phyloP scores from a whole-genome alignment of 2,113 vertebrate genomes.

The Alligator sinensis region DNA sequence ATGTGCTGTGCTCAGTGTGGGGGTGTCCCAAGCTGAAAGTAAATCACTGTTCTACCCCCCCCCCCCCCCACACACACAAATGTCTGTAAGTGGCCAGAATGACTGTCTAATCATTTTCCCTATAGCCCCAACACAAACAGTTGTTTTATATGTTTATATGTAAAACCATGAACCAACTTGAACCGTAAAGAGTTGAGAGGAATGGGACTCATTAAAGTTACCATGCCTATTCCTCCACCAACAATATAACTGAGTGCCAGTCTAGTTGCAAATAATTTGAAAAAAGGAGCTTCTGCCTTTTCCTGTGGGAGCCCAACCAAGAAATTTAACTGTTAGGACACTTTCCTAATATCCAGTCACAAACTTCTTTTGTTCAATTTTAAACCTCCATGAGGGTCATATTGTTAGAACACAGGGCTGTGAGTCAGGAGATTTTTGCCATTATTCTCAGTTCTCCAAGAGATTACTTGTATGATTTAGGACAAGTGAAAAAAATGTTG shows the following conservation, averaged over 20 bases:
- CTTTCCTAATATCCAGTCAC: slow-evolving; percentile 29
- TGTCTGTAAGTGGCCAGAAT: not conserved
- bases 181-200: slow-evolving; percentile 6
- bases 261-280: slow-evolving; percentile 68
- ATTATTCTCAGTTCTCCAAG: not conserved
- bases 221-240: slow-evolving; percentile 44
- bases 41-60: too few relatives aligned
- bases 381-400: not conserved
- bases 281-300: slow-evolving; percentile 55
- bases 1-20: too few relatives aligned
- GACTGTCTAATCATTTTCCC: not conserved
- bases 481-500: not conserved
- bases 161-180: not conserved
- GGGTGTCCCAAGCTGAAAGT: too few relatives aligned
- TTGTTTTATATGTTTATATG: slow-evolving; percentile 33
- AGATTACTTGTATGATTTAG: not conserved
- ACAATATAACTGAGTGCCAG: slow-evolving; percentile 41
- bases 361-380: slow-evolving; percentile 37
- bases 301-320: slow-evolving; percentile 62
- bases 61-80: too few relatives aligned
- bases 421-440: not conserved
- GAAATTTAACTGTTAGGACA: slow-evolving; percentile 53
- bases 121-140: slow-evolving; percentile 15
- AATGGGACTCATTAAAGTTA: slow-evolving; percentile 53
- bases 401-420: slow-evolving; percentile 19